phyloP scores from a whole-genome alignment of 2,888 invertebrate species.

The Nomada ferruginata region DNA sequence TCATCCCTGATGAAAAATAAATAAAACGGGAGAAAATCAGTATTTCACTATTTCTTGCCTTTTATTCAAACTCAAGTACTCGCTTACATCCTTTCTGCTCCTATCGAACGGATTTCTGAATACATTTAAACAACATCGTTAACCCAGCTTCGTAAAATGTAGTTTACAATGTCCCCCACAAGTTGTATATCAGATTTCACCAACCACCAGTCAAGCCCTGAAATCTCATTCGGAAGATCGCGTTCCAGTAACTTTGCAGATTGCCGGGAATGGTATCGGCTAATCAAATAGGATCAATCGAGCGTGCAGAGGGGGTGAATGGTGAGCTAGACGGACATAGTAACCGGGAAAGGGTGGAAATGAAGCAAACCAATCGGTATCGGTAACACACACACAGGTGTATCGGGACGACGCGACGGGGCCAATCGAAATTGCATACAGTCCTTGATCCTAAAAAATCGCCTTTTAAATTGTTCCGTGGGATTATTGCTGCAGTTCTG shows the following conservation, averaged over 20 bases:
- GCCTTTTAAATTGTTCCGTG: slow-evolving; percentile 26
- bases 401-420: slow-evolving; percentile 47
- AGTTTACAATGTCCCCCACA: not conserved
- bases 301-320: slow-evolving; percentile 12
- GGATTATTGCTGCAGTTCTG: slow-evolving; percentile 55
- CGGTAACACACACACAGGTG: slow-evolving; percentile 13
- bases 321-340: slow-evolving; percentile 2
- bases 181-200: not conserved
- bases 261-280: slow-evolving; percentile 10
- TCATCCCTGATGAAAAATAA: too few species aligned
- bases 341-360: slow-evolving; percentile 33
- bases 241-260: slow-evolving; percentile 1
- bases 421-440: slow-evolving; percentile 55
- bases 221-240: not conserved
- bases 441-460: slow-evolving; percentile 63
- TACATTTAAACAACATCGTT: not conserved
- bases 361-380: slow-evolving; percentile 68
- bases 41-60: not conserved
- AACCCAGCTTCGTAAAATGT: not conserved
- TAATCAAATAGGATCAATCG: slow-evolving; percentile 30
- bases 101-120: not conserved
- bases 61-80: not conserved
- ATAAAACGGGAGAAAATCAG: too few species aligned
- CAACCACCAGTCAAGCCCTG: not conserved
- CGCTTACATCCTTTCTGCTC: too few species aligned